Conservation (phyloP, 2,113 vertebrate genomes). For the Scopus umbretta region DNA sequence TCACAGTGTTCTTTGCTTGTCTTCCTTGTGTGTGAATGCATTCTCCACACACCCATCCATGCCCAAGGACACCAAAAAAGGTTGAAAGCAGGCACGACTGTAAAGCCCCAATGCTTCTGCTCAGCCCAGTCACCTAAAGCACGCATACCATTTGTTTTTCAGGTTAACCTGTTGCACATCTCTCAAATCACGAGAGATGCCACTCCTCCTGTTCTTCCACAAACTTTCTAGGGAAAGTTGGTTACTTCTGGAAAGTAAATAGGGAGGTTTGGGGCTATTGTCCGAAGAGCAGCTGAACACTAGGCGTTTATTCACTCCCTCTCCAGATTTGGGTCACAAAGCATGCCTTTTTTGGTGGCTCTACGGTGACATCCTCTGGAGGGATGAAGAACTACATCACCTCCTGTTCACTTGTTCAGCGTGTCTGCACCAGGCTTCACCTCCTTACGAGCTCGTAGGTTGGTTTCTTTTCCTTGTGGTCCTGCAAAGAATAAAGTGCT, state of each 20-base stretch:
- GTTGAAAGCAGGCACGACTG: neutral
- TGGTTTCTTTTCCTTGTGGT: neutral
- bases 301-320: neutral
- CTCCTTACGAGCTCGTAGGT: neutral
- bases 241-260: neutral
- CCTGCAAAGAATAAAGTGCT: neutral
- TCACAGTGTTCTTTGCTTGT: neutral
- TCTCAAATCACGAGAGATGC: neutral
- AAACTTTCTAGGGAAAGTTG: neutral
- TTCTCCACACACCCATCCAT: neutral
- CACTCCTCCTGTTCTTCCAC: neutral
- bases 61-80: neutral
- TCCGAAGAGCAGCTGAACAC: neutral
- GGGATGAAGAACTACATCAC: neutral
- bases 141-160: neutral
- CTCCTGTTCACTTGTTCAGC: neutral
- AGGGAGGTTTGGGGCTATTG: neutral
- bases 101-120: neutral
- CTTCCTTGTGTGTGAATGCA: neutral
- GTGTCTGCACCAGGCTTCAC: neutral
- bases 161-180: neutral
- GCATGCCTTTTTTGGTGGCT: conserved; percentile 18
- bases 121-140: neutral
- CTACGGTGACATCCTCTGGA: conserved; percentile 64
- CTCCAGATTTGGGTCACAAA: neutral